phyloP scores from a whole-genome alignment of 2,113 vertebrate species.

The Peucedramus taeniatus region DNA sequence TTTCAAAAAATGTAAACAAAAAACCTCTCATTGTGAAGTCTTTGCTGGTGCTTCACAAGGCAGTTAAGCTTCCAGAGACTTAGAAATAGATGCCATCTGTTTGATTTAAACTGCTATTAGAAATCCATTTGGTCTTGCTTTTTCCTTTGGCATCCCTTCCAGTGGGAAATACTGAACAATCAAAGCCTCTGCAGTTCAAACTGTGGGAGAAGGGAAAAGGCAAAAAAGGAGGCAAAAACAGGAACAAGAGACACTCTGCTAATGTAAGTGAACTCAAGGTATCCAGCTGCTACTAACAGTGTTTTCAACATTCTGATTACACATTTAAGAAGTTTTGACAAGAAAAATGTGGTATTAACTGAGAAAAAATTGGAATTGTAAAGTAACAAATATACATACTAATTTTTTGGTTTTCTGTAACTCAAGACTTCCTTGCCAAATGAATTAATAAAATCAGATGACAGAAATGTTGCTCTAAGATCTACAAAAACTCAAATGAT shows the following conservation, averaged over 20 bases:
- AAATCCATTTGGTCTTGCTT: conserved; percentile 49
- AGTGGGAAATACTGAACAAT: conserved; percentile 32
- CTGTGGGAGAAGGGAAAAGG: conserved; percentile 38
- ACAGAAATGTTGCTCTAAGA: conserved; percentile 26
- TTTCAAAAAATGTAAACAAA: conserved; percentile 26
- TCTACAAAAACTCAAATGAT: conserved; percentile 18
- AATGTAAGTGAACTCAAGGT: neutral
- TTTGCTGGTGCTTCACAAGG: conserved; percentile 27
- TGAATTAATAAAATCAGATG: neutral
- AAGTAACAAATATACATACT: neutral
- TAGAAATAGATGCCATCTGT: conserved; percentile 18
- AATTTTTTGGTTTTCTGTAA: neutral
- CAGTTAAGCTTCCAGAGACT: conserved; percentile 37
- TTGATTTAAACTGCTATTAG: conserved; percentile 35
- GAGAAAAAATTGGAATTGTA: neutral
- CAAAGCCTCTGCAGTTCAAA: conserved; percentile 44
- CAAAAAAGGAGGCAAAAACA: conserved; percentile 52
- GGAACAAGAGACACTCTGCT: conserved; percentile 6
- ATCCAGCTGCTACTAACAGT: neutral
- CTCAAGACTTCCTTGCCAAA: conserved; percentile 12
- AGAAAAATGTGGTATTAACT: conserved; percentile 17
- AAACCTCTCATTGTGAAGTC: neutral
- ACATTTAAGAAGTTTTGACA: conserved; percentile 2
- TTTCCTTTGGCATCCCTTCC: conserved; percentile 30
- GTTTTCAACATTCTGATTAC: conserved; percentile 22